A percentile compares a stretch with the other conserved stretches of the same genome.
phyloP scores from a whole-genome alignment of 2,888 invertebrate genomes.

The Phyto melanocephala region DNA sequence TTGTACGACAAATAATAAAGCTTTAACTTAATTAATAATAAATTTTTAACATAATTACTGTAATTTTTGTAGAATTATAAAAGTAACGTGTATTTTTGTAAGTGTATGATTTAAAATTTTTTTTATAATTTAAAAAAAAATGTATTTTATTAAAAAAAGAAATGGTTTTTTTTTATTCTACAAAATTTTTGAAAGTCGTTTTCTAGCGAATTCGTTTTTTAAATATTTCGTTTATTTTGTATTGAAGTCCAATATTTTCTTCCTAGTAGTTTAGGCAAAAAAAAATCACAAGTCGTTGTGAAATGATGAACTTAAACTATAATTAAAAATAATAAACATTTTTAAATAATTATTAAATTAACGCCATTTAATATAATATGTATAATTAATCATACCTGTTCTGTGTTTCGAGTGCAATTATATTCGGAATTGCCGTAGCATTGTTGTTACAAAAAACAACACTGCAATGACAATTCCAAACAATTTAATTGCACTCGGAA shows the following conservation, averaged over 20 bases:
- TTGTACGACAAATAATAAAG: slow-evolving; percentile 34
- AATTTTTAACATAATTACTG: slow-evolving; percentile 43
- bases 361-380: slow-evolving; percentile 49
- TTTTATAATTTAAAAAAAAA: too few relatives aligned
- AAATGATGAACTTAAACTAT: slow-evolving; percentile 46
- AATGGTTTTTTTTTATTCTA: slow-evolving; percentile 9
- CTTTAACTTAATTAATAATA: slow-evolving; percentile 38
- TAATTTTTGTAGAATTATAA: slow-evolving; percentile 38
- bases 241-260: slow-evolving; percentile 52
- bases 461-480: too few relatives aligned
- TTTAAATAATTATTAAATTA: slow-evolving; percentile 42
- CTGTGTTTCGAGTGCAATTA: too few relatives aligned
- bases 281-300: slow-evolving; percentile 43
- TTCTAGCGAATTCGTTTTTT: slow-evolving; percentile 39
- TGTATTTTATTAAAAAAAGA: slow-evolving; percentile 13
- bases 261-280: slow-evolving; percentile 8
- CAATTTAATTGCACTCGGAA: too few relatives aligned
- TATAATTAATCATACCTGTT: too few relatives aligned
- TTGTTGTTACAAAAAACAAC: too few relatives aligned
- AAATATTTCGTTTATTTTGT: slow-evolving; percentile 41
- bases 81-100: not conserved
- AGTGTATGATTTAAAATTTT: not conserved
- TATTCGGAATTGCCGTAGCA: too few relatives aligned
- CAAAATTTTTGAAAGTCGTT: slow-evolving; percentile 31
- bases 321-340: slow-evolving; percentile 39